Base-by-base conservation (phyloP, 1,140 invertebrate species). In the Anagrus nilaparvatae region DNA sequence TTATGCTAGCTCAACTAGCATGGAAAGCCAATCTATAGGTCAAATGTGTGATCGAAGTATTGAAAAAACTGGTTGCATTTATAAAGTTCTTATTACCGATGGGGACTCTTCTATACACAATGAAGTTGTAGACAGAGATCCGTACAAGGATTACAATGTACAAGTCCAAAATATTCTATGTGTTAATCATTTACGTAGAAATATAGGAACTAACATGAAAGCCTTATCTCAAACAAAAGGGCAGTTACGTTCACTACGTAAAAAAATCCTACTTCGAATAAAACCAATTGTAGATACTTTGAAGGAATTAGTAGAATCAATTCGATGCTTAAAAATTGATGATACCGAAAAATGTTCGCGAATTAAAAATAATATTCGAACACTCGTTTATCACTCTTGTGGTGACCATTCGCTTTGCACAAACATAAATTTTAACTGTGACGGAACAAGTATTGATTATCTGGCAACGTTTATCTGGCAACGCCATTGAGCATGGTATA, bases 41-140 rank as follows among this genome's bases (percentile, higher is more conserved):
- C 24, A 43, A 28, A 24, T 8, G 18, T 43, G 28, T 12, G 0
- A 4, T 19, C 24, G 39, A 35, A 46, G 33, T 32, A 43, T 47
- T 30, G 40, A 50, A 44, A 25, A 43, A 40, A 40, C 38, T n/a
- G 13, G 27, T 27, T 28, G 23, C 16, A 42, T 42, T 5, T 39
- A 39, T n/a, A 39, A 20, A 29, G 27, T 31, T 16, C 16, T 40
- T 9, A 40, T 40, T 21, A 30, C 38, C 9, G 38, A 40, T 31
- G 28, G 38, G 1, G 38, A 40, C 12, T 23, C 21, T 19, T 30
- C 27, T 23, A 40, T 30, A 19, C 31, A 31, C 17, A 21, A 21
- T 10, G 18, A 18, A 21, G 27, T 40, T 30, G 7, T 30, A 9
- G 29, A 40, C 20, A 12, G 4, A 8, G 21, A 30, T 14, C 18